Base-by-base conservation (phyloP, 2,888 invertebrate genomes). In the Oxystoma pomonae region DNA sequence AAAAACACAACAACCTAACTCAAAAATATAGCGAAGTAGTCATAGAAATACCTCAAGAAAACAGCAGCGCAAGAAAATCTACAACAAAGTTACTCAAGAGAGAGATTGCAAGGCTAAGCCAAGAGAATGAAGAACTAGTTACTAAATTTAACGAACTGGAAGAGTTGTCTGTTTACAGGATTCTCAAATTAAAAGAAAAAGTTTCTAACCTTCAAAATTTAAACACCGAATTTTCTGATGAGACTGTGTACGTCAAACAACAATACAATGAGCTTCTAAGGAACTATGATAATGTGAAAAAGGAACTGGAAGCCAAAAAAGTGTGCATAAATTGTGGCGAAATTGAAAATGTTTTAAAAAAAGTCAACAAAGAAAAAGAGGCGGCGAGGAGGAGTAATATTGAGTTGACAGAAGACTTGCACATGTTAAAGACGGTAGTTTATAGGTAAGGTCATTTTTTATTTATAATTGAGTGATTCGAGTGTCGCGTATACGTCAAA, bases 361-460 rank as follows among this genome's bases (percentile, higher is more conserved):
- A 82, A 64, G 76, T 82, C 0, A 83, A 81, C 70, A 81, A 81
- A 0, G 80, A 86, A 3, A 77, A 85, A 50, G 80, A 82, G 55
- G 81, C 81, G 70, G 77, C 85, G 16, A 78, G 82, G 51, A 83
- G 82, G 0, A 83, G 85, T 49, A 90, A 88, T 74, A 74, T 78
- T 9, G 82, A 86, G 21, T 76, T 89, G 1, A 83, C 81, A 57
- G 86, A 87, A 68, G 92, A 93, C 73, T 82, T 91, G 75, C 82
- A 83, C 57, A 88, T 92, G 76, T 79, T 92, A 64, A 92, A 93
- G 78, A 90, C 88, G 69, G 85, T 92, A 0, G 85, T 92, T 2
- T 92, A 90, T 72, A 83, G 86, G 86, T 85, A 60, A n/a, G n/a
- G n/a, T n/a, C n/a, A n/a, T n/a, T n/a, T n/a, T n/a, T n/a, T n/a